Evolutionary conservation across 2,888 invertebrate species (phyloP).

Genomic region (Drosophila lacicola): DNA sequence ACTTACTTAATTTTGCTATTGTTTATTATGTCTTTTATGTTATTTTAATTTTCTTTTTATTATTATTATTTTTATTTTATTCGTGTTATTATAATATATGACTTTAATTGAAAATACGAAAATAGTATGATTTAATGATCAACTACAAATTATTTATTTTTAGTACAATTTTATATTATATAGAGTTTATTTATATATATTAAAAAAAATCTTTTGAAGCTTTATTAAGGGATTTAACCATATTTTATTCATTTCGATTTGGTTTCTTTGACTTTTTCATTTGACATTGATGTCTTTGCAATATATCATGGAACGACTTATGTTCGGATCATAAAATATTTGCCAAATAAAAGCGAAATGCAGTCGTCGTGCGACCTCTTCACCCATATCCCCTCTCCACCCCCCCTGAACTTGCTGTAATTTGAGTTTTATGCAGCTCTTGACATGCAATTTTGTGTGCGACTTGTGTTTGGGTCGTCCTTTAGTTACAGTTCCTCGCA

Average conservation of each 20-base stretch:
- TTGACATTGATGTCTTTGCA: not conserved
- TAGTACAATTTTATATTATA: too few relatives aligned
- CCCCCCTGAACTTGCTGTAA: slow-evolving; percentile 59
- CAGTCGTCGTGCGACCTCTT: slow-evolving; percentile 4
- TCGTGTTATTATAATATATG: too few relatives aligned
- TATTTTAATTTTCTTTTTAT: too few relatives aligned
- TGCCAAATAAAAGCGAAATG: slow-evolving; percentile 49
- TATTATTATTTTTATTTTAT: too few relatives aligned
- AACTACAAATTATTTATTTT: too few relatives aligned
- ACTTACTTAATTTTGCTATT: too few relatives aligned
- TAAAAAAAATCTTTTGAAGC: too few relatives aligned
- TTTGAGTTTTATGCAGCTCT: slow-evolving; percentile 70
- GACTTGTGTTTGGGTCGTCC: slow-evolving; percentile 40
- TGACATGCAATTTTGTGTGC: slow-evolving; percentile 72
- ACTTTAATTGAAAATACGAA: too few relatives aligned
- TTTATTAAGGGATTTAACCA: too few relatives aligned
- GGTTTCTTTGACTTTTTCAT: not conserved
- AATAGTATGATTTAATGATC: too few relatives aligned
- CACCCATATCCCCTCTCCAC: not conserved
- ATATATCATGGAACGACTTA: slow-evolving; percentile 8
- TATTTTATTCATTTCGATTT: not conserved
- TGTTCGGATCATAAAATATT: slow-evolving; percentile 33
- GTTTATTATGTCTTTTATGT: too few relatives aligned
- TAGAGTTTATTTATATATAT: too few relatives aligned
- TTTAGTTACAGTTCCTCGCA: slow-evolving; percentile 60